phyloP scores from a whole-genome alignment of 2,113 vertebrate species.

The Calyptommatus sinebrachiatus region DNA sequence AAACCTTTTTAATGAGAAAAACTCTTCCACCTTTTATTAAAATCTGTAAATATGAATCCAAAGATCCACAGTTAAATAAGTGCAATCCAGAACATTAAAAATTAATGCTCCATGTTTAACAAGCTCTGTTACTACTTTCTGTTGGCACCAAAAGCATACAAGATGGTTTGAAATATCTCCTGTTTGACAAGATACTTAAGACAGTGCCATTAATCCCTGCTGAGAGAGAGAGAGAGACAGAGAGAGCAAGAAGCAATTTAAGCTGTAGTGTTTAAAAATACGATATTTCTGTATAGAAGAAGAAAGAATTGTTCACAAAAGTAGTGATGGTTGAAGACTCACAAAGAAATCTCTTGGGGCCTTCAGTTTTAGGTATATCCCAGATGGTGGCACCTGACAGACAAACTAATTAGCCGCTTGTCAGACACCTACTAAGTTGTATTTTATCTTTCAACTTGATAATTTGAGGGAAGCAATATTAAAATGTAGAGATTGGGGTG shows the following conservation, averaged over 20 bases:
- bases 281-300: neutral
- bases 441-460: neutral
- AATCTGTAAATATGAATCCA: neutral
- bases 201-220: slow-evolving; percentile 8
- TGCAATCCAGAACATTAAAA: slow-evolving; percentile 11
- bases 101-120: slow-evolving; percentile 12
- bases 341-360: neutral
- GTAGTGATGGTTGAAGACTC: neutral
- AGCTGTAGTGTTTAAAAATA: slow-evolving; percentile 9
- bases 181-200: slow-evolving; percentile 21
- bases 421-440: slow-evolving; percentile 1
- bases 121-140: neutral
- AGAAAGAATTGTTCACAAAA: neutral
- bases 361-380: slow-evolving; percentile 9
- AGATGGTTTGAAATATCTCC: slow-evolving; percentile 6
- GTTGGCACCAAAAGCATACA: slow-evolving; percentile 4
- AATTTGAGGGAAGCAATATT: slow-evolving; percentile 1
- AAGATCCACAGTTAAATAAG: neutral
- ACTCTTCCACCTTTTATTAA: neutral
- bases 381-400: neutral
- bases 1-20: neutral
- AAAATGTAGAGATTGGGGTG: neutral
- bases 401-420: slow-evolving; percentile 10
- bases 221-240: slow-evolving; percentile 15
- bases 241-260: slow-evolving; percentile 18